These are phyloP conservation scores for Pelecanoides urinatrix DNA, from an alignment of 2,113 vertebrate species.

Conservation along the genomic window DNA sequence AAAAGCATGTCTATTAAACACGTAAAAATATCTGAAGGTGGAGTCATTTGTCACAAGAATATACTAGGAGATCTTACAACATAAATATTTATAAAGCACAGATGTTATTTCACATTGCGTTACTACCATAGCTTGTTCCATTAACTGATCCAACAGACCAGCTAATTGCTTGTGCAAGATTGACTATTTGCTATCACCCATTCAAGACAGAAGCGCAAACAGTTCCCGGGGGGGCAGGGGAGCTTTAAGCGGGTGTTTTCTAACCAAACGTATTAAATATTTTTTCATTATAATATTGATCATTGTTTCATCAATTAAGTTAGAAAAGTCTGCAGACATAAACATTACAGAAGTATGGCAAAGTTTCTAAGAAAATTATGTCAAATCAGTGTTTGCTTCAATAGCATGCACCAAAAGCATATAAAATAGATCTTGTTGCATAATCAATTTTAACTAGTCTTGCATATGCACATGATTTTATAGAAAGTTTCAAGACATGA, in stretches of 20 bases:
- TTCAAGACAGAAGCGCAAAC: neutral
- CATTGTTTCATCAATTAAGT: neutral
- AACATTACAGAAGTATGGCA: neutral
- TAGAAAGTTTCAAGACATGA: neutral
- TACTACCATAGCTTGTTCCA: constrained; percentile 59
- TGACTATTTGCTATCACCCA: constrained; percentile 14
- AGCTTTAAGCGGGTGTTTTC: neutral
- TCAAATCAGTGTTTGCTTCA: neutral
- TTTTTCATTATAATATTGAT: neutral
- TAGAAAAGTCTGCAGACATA: neutral
- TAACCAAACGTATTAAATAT: neutral
- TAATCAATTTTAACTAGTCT: neutral
- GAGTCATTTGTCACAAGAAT: constrained; percentile 18
- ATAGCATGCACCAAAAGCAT: neutral
- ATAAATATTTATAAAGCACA: constrained; percentile 80
- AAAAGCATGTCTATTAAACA: neutral
- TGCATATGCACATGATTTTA: neutral
- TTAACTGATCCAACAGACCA: constrained; percentile 68
- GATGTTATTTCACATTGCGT: constrained; percentile 58
- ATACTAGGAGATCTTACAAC: neutral
- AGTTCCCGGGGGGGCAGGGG: fast-evolving
- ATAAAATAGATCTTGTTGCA: neutral
- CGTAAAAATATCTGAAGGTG: constrained; percentile 18
- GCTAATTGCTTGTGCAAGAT: constrained; percentile 46
- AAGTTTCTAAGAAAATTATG: neutral